Conservation (phyloP, 2,113 vertebrate genomes). For the Empidonax traillii region DNA sequence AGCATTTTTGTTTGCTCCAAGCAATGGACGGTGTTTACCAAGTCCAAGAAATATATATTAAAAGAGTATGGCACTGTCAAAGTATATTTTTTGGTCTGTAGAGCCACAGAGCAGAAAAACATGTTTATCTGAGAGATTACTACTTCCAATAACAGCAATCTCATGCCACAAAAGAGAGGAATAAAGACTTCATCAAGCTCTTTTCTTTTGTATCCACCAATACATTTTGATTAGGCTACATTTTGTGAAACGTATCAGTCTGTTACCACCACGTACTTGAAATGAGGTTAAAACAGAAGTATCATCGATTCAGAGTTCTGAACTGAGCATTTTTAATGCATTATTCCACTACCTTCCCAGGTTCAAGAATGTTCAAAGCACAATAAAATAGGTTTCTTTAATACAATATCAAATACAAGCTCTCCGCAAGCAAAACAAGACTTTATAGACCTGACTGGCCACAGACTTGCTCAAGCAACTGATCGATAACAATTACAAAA, state of each 20-base stretch:
- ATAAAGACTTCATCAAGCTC: neutral
- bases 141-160: neutral
- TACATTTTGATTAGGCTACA: neutral
- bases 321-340: neutral
- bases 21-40: neutral
- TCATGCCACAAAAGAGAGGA: neutral
- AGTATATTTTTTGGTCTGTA: neutral
- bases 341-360: neutral
- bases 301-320: neutral
- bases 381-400: neutral
- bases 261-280: neutral
- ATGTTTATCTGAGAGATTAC: neutral
- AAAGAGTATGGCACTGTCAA: neutral
- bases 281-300: neutral
- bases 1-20: conserved; percentile 18
- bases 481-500: conserved; percentile 25
- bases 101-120: neutral
- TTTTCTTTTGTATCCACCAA: neutral
- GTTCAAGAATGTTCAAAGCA: conserved; percentile 2
- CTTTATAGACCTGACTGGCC: neutral
- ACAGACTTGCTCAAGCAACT: neutral
- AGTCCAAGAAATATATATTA: neutral
- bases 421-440: neutral
- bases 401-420: neutral
- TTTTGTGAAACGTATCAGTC: neutral